Percentiles rank a stretch among this genome's conserved stretches.
These are phyloP conservation scores for Seira sanloemensis DNA, from an alignment of 2,888 invertebrate genomes.

Conservation along the genomic window DNA sequence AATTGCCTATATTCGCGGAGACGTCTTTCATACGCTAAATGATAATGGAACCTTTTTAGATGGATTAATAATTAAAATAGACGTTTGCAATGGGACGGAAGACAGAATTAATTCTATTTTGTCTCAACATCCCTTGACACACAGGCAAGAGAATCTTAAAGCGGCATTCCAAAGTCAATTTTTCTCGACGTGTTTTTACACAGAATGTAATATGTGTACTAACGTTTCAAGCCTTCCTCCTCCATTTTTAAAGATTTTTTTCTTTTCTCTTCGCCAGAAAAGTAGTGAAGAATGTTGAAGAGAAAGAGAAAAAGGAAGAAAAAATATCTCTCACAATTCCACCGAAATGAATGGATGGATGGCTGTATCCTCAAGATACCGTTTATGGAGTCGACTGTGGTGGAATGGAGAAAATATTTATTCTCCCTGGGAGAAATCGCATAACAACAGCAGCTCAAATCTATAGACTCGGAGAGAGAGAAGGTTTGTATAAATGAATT, in stretches of 20 bases:
- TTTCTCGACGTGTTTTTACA: not conserved
- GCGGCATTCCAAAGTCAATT: not conserved
- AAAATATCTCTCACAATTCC: not conserved
- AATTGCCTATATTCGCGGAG: too few species aligned
- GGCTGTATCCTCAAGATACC: conserved; percentile 52
- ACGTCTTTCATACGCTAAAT: too few species aligned
- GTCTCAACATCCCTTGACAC: not conserved
- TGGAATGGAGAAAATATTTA: conserved; percentile 53
- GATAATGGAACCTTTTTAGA: not conserved
- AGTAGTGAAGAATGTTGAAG: not conserved
- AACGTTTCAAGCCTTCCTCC: too few species aligned
- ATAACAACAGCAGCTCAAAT: not conserved
- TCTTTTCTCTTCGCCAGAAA: not conserved
- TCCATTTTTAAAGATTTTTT: not conserved
- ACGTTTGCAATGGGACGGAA: not conserved
- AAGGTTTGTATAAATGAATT: not conserved
- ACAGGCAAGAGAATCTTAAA: not conserved
- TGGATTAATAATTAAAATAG: conserved; percentile 4
- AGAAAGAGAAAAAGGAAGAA: too few species aligned
- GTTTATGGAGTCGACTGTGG: conserved; percentile 40
- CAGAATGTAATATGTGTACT: not conserved
- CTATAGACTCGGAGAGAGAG: not conserved
- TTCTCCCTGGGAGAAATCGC: conserved; percentile 58
- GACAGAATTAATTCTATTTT: not conserved
- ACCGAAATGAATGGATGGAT: conserved; percentile 20